Percentiles rank a stretch among this genome's conserved stretches.
Conservation (phyloP, 1,140 invertebrate genomes). For the Euura lappo region DNA sequence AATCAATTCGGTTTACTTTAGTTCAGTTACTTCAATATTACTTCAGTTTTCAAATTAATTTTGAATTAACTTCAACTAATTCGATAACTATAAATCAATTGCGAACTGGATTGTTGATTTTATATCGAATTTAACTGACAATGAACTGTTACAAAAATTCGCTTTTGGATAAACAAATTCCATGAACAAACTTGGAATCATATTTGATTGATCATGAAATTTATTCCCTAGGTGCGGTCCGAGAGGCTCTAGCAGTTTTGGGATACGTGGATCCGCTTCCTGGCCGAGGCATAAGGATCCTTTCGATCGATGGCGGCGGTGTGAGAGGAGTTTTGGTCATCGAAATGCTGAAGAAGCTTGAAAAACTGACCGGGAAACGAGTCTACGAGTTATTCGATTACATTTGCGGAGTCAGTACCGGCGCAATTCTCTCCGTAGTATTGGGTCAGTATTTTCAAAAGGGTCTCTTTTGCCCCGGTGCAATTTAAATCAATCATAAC, state of each 20-base stretch:
- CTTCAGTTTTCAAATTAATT: too few species aligned
- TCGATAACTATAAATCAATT: too few species aligned
- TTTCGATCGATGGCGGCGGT: slow-evolving; percentile 91
- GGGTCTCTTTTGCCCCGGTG: not conserved
- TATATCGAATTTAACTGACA: too few species aligned
- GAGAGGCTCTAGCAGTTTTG: slow-evolving; percentile 75
- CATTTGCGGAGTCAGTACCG: slow-evolving; percentile 91
- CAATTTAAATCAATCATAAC: not conserved
- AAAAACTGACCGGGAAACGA: slow-evolving; percentile 71
- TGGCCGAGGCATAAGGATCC: slow-evolving; percentile 78
- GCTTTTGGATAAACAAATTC: not conserved
- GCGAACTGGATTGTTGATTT: too few species aligned
- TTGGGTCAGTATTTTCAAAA: slow-evolving; percentile 59
- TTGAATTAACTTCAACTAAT: too few species aligned
- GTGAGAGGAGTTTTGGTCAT: slow-evolving; percentile 83
- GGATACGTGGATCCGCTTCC: slow-evolving; percentile 76
- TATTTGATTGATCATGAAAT: not conserved
- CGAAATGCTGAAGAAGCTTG: slow-evolving; percentile 79
- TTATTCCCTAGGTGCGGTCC: slow-evolving; percentile 46
- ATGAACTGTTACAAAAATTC: not conserved
- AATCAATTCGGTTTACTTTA: too few species aligned
- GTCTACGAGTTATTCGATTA: slow-evolving; percentile 84
- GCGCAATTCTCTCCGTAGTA: slow-evolving; percentile 75
- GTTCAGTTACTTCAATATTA: too few species aligned
- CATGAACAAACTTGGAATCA: not conserved